Conservation (phyloP, 2,888 invertebrate species). For the Spilarctia lutea region DNA sequence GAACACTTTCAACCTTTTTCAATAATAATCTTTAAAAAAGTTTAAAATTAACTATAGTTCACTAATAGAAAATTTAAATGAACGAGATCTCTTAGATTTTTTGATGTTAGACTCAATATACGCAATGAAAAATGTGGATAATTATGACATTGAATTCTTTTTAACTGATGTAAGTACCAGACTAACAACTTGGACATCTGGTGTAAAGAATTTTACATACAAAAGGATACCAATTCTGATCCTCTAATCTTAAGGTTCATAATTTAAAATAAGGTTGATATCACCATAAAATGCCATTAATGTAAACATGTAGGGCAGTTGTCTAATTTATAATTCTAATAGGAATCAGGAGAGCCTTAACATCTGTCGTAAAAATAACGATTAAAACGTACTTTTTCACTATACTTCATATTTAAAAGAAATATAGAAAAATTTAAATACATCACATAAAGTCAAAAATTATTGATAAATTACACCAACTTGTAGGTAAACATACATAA, state of each 20-base stretch:
- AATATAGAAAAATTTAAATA: neutral
- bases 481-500: neutral
- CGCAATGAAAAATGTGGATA: conserved; percentile 4
- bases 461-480: neutral
- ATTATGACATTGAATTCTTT: conserved; percentile 12
- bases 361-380: neutral
- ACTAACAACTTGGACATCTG: conserved; percentile 40
- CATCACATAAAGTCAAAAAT: neutral
- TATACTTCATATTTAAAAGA: neutral
- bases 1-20: too few relatives aligned
- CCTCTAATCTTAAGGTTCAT: neutral
- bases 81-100: neutral
- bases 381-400: neutral
- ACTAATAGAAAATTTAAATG: neutral
- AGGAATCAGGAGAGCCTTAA: neutral
- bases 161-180: conserved; percentile 37
- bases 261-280: neutral
- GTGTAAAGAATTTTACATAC: conserved; percentile 3
- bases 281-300: neutral
- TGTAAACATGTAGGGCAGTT: conserved; percentile 37
- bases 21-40: too few relatives aligned
- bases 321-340: neutral
- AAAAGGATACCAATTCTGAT: conserved; percentile 18
- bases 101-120: neutral
- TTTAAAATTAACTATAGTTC: too few relatives aligned